Conservation (phyloP, 2,888 invertebrate genomes). For the Cerastis leucographa region DNA sequence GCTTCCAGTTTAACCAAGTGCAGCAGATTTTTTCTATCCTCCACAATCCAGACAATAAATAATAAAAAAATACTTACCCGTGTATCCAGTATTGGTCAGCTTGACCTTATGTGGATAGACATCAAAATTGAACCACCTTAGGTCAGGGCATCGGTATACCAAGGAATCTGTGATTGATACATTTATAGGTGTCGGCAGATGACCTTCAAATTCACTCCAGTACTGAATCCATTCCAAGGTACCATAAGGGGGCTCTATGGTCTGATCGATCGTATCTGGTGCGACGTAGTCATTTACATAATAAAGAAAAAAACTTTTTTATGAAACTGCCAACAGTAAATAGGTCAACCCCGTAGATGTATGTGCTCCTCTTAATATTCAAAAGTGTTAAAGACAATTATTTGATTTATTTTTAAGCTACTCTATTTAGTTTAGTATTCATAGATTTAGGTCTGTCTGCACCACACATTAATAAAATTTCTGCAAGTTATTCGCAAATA, state of each 20-base stretch:
- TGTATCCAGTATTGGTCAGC: constrained; percentile 92
- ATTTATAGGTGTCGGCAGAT: constrained; percentile 82
- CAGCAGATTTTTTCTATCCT: background rate
- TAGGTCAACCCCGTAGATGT: background rate
- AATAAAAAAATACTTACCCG: constrained; percentile 81
- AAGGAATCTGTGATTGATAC: constrained; percentile 84
- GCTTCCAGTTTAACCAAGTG: background rate
- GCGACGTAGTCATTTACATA: constrained; percentile 4
- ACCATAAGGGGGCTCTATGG: constrained; percentile 73
- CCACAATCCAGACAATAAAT: background rate
- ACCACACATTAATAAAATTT: background rate
- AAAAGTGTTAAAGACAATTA: background rate
- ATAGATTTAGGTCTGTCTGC: background rate
- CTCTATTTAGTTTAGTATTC: background rate
- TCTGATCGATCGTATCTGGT: constrained; percentile 68
- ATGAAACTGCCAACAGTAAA: background rate
- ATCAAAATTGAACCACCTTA: constrained; percentile 91
- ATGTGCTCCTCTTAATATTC: background rate
- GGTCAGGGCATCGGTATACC: constrained; percentile 82
- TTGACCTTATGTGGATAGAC: constrained; percentile 91
- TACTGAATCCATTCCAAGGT: constrained; percentile 82
- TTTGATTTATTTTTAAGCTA: background rate
- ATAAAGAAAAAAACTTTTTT: background rate
- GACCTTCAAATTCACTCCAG: constrained; percentile 80
- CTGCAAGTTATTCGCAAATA: too few species aligned